Percentiles rank a stretch among this genome's conserved stretches.
phyloP scores from a whole-genome alignment of 92 coral and sea anemone species.

The Desmophyllum pertusum region DNA sequence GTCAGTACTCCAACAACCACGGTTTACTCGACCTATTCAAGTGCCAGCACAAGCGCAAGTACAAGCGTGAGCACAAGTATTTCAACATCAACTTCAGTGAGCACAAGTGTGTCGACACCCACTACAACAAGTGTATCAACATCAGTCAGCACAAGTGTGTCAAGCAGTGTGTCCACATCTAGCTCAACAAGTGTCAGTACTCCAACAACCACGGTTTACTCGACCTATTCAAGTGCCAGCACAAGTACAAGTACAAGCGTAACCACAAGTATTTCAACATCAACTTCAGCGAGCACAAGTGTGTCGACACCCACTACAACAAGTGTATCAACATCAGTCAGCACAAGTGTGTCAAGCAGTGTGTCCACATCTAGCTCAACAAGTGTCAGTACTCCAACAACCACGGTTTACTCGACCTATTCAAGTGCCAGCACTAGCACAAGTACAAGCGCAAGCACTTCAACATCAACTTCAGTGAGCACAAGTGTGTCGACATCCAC shows the following conservation, averaged over 20 bases:
- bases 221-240: background rate
- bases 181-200: background rate
- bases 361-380: too few species aligned
- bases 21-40: background rate
- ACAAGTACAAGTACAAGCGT: background rate
- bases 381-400: too few species aligned
- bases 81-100: background rate
- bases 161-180: background rate
- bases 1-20: conserved; percentile 4
- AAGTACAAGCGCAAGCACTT: background rate
- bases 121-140: conserved; percentile 1
- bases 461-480: background rate
- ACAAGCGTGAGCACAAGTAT: background rate
- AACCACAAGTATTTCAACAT: background rate
- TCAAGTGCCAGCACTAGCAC: background rate
- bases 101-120: background rate
- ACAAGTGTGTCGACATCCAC: background rate
- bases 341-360: conserved; percentile 1
- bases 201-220: conserved; percentile 29
- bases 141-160: background rate
- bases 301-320: conserved; percentile 3
- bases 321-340: background rate
- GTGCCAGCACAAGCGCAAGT: conserved; percentile 1
- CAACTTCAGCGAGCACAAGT: conserved; percentile 1
- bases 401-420: too few species aligned